Evolutionary conservation across 2,888 invertebrate genomes (phyloP), one percentile per base, ranked within the genome.

Genomic region (Caenorhabditis macrosperma): DNA sequence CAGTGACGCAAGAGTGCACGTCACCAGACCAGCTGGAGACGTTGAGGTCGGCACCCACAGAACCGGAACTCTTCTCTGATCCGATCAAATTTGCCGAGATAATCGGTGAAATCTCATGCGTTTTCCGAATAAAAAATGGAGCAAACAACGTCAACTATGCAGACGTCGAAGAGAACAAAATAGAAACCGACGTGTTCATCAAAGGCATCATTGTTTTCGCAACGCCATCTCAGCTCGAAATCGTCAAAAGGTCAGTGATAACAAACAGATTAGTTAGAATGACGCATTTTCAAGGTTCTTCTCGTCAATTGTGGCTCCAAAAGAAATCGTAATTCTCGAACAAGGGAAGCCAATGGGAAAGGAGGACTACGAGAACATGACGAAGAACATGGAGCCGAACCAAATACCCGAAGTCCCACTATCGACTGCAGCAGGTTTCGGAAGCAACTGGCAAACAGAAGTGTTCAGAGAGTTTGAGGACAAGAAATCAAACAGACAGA

Each of bases 151-250:
- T 63, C 24, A 63, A 52, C 12, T 26, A 38, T n/a, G 81, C 63
- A 3, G 76, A 72, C 17, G 30, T 69, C 5, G 81, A 82, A 15
- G 84, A 75, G 30, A 76, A 60, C 3, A 71, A 63, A 30, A 69
- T 90, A 22, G 88, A 87, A 17, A 71, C 90, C 15, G 87, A 90
- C 30, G 28, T 88, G 28, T 78, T 48, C 57, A 57, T 82, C 22
- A 82, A 82, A 52, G 78, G 79, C 7, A 15, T 87, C 46, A 74
- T 78, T 55, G 66, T 82, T 1, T 83, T 87, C 67, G 63, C 85
- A 1, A 82, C 81, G 1, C 84, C 88, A 2, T 81, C 87, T 2
- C 87, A 87, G 35, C 24, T 87, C 22, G 81, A 71, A 12, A 80
- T 87, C 30, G 17, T 85, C 48, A 84, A 84, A 59, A 59, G 71